Evolutionary conservation across 2,888 invertebrate genomes (phyloP).

Genomic region (Acronicta leporina): DNA sequence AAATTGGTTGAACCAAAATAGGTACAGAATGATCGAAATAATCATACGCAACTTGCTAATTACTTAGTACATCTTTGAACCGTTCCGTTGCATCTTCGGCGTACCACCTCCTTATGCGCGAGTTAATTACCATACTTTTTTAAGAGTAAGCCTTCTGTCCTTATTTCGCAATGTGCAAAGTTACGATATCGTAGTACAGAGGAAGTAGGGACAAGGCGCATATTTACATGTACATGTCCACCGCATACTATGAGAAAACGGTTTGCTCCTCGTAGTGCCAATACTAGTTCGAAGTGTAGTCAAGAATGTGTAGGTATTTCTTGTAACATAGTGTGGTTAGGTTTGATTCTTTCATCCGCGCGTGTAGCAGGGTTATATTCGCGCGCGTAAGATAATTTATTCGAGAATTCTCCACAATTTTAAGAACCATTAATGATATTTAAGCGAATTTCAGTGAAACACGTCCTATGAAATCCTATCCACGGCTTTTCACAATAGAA

Average conservation of each 20-base stretch:
- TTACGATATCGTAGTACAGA: conserved; percentile 22
- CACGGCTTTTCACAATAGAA: too few species aligned
- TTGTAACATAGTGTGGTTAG: conserved; percentile 18
- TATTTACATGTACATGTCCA: conserved; percentile 41
- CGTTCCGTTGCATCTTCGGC: background rate
- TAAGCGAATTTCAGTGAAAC: too few species aligned
- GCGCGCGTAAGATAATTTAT: background rate
- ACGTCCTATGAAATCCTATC: too few species aligned
- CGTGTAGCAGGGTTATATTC: background rate
- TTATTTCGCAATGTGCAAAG: conserved; percentile 10
- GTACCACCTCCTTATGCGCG: background rate
- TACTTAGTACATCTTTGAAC: background rate
- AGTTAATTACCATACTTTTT: background rate
- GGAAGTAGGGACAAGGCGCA: conserved; percentile 29
- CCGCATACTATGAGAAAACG: conserved; percentile 22
- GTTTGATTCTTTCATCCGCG: background rate
- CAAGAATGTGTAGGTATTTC: conserved; percentile 33
- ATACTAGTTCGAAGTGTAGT: conserved; percentile 19
- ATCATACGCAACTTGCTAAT: background rate
- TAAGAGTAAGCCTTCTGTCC: conserved; percentile 9
- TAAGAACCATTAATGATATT: too few species aligned
- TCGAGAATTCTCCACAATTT: too few species aligned
- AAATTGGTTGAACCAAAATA: background rate
- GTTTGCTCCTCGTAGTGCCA: conserved; percentile 32
- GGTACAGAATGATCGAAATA: background rate